These are phyloP conservation scores for Cosmia trapezina DNA, from an alignment of 2,888 invertebrate species.

Conservation along the genomic window DNA sequence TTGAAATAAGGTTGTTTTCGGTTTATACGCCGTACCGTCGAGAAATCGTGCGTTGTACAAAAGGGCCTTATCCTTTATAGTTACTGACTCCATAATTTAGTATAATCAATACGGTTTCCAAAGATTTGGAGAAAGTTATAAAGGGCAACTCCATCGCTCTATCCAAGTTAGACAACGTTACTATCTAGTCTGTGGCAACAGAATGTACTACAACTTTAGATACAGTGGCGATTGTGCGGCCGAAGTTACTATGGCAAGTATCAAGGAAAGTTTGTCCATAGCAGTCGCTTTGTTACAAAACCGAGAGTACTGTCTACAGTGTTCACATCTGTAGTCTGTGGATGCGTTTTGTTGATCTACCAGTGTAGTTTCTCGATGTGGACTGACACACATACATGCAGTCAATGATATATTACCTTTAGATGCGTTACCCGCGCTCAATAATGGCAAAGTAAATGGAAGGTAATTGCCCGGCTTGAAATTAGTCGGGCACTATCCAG, in stretches of 20 bases:
- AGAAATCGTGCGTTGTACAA: no score
- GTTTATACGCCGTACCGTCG: no score
- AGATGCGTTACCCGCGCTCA: no score
- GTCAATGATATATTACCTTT: no score
- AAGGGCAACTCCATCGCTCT: neutral
- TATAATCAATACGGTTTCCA: neutral
- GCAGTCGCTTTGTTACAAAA: constrained; percentile 10
- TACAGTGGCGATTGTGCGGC: constrained; percentile 16
- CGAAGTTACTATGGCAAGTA: constrained; percentile 32
- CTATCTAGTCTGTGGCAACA: neutral
- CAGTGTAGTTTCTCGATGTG: neutral
- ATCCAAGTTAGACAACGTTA: constrained; percentile 8
- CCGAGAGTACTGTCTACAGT: neutral
- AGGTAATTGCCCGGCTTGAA: no score
- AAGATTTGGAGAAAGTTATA: constrained; percentile 3
- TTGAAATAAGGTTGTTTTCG: no score
- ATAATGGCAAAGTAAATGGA: no score
- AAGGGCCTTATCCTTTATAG: no score
- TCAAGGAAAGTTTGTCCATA: constrained; percentile 24
- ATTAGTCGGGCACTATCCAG: no score
- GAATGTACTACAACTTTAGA: constrained; percentile 15
- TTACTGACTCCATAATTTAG: neutral
- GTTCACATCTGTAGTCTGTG: neutral
- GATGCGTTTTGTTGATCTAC: constrained; percentile 22
- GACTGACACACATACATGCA: no score